Base-by-base conservation (phyloP, 2,113 vertebrate genomes). In the Emberiza fucata region DNA sequence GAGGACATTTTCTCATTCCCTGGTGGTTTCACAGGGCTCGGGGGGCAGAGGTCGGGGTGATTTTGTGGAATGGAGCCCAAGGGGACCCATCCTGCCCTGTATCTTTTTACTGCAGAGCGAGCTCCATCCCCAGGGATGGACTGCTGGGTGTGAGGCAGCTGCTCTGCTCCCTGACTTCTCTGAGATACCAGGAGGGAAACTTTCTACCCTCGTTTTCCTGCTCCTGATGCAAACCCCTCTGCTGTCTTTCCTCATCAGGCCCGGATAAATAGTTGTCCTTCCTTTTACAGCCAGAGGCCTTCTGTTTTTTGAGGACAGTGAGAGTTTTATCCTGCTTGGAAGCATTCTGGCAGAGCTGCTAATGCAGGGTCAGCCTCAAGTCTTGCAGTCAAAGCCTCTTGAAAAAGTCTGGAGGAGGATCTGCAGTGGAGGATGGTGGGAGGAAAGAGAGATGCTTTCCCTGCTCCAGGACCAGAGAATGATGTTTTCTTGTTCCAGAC, bases 241-340 rank as follows among this genome's bases (percentile, higher is more conserved):
- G 12, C 37, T 54, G 54, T 37, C 51, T 63, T 92, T 77, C 33
- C 21, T 31, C 0, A 0, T n/a, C 2, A 7, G 45, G 9, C 25
- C 66, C 65, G 22, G n/a, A 25, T 66, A 66, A 59, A 65, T 21
- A 39, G 14, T 33, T 78, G 14, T 35, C 29, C 44, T 80, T 86
- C 29, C 33, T 87, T 84, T 71, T 44, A 18, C 15, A 54, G 47
- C 27, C 45, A 50, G 42, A 60, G 33, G 33, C 25, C 6, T 44
- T 48, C 5, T 54, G 56, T 53, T 66, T 61, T 60, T 40, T 84
- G 23, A 81, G 39, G 65, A 35, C 20, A 39, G 19, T 1, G 28
- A 33, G 59, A 65, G 37, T 20, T 27, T 84, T 78, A 44, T 19
- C 76, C 51, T 27, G 23, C 47, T 50, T 33, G 12, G 39, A 20